Conservation (phyloP, 1,140 invertebrate species). For the Atta cephalotes region DNA sequence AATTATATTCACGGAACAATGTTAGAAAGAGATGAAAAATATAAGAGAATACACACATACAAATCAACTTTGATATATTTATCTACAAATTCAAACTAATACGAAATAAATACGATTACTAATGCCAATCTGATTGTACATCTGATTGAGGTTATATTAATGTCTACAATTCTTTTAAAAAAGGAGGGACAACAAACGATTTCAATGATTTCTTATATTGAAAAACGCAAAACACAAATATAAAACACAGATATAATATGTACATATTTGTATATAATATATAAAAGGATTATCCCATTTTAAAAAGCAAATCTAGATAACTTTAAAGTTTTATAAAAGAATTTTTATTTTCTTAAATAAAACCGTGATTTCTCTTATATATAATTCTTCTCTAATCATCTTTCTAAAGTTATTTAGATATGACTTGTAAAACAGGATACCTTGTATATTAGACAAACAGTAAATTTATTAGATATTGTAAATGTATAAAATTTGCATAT, state of each 20-base stretch:
- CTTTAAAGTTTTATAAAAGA: neutral
- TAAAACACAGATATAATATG: neutral
- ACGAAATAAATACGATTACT: neutral
- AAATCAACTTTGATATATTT: neutral
- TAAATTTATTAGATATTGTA: slow-evolving; percentile 72
- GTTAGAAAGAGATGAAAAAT: neutral
- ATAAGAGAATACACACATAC: neutral
- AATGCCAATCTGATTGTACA: neutral
- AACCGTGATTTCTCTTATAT: neutral
- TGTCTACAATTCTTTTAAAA: neutral
- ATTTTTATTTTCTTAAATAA: neutral
- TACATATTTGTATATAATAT: neutral
- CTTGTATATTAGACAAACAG: slow-evolving; percentile 62
- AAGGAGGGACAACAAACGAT: neutral
- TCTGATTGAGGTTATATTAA: neutral
- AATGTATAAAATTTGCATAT: slow-evolving; percentile 70
- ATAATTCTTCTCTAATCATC: neutral
- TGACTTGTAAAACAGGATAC: slow-evolving; percentile 8
- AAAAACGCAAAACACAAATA: neutral
- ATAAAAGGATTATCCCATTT: neutral
- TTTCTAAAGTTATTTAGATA: neutral
- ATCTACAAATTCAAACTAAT: neutral
- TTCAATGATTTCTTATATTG: neutral
- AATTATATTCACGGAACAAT: neutral
- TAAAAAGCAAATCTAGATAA: slow-evolving; percentile 7